A percentile compares a stretch with the other conserved stretches of the same genome.
These are phyloP conservation scores for Neodon shergylaensis DNA, from an alignment of 2,113 vertebrate species.

Conservation along the genomic window DNA sequence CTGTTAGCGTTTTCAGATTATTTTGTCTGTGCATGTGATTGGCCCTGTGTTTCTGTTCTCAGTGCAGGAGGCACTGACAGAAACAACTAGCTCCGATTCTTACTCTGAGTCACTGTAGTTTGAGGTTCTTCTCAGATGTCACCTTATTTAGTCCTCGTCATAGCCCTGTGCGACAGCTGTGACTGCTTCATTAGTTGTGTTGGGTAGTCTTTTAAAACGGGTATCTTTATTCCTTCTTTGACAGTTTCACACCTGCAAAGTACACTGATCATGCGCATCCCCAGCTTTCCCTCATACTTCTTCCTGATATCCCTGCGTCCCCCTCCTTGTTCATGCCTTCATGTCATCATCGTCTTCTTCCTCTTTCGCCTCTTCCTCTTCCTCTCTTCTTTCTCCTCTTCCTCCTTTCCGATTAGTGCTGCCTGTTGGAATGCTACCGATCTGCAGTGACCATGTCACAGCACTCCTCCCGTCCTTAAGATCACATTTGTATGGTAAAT, in stretches of 20 bases:
- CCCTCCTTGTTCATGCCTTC: not conserved
- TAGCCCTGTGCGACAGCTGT: not conserved
- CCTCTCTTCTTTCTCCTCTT: no score
- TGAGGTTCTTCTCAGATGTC: not conserved
- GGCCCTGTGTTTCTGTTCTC: not conserved
- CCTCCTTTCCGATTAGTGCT: not conserved
- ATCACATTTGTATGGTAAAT: not conserved
- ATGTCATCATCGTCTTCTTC: no score
- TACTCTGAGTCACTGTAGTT: not conserved
- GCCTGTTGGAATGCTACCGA: not conserved
- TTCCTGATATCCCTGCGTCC: not conserved
- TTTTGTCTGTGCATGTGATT: not conserved
- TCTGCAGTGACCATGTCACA: not conserved
- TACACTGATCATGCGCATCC: not conserved
- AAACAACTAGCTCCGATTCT: not conserved
- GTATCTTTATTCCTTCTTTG: not conserved
- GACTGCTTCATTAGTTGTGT: not conserved
- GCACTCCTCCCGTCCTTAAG: not conserved
- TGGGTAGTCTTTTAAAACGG: not conserved
- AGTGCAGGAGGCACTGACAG: not conserved
- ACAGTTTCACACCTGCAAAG: not conserved
- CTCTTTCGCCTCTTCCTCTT: no score
- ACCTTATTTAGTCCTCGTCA: not conserved
- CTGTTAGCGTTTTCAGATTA: constrained; percentile 6
- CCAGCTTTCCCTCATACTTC: not conserved